Evolutionary conservation across 2,888 invertebrate genomes (phyloP).

Genomic region (Gnatocerus cornutus): DNA sequence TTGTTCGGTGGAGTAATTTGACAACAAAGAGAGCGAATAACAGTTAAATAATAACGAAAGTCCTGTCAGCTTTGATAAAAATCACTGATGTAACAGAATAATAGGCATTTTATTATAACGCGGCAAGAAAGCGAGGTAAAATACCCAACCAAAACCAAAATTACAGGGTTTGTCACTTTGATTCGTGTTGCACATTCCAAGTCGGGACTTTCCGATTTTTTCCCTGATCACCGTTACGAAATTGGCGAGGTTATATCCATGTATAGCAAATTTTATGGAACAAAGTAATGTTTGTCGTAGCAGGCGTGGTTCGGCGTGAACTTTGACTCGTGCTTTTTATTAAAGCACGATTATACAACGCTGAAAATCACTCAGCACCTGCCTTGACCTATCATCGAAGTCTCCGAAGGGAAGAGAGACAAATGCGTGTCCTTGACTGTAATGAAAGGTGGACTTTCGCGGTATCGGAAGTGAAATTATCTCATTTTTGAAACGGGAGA

Average conservation of each 20-base stretch:
- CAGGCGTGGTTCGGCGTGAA: constrained; percentile 29
- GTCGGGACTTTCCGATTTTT: constrained; percentile 15
- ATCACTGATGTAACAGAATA: constrained; percentile 29
- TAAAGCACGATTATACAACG: constrained; percentile 22
- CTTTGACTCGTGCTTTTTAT: constrained; percentile 35
- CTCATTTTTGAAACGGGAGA: too few species aligned
- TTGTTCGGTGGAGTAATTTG: too few species aligned
- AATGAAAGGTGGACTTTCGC: background rate
- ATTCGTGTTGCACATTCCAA: background rate
- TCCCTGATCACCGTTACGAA: constrained; percentile 10
- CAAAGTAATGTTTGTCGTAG: constrained; percentile 13
- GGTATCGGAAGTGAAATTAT: too few species aligned
- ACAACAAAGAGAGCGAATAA: background rate
- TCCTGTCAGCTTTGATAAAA: constrained; percentile 28
- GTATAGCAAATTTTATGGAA: constrained; percentile 11
- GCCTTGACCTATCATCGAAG: constrained; percentile 39
- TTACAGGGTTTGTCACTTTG: constrained; percentile 29
- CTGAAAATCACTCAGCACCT: constrained; percentile 33
- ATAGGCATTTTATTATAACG: constrained; percentile 21
- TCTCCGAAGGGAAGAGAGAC: constrained; percentile 7
- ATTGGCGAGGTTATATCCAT: constrained; percentile 25
- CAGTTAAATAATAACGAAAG: constrained; percentile 21
- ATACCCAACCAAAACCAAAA: constrained; percentile 9
- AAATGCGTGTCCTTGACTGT: constrained; percentile 1
- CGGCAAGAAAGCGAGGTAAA: constrained; percentile 15